These are phyloP conservation scores for Ardeotis arabs DNA, from an alignment of 2,113 vertebrate species.

Conservation along the genomic window DNA sequence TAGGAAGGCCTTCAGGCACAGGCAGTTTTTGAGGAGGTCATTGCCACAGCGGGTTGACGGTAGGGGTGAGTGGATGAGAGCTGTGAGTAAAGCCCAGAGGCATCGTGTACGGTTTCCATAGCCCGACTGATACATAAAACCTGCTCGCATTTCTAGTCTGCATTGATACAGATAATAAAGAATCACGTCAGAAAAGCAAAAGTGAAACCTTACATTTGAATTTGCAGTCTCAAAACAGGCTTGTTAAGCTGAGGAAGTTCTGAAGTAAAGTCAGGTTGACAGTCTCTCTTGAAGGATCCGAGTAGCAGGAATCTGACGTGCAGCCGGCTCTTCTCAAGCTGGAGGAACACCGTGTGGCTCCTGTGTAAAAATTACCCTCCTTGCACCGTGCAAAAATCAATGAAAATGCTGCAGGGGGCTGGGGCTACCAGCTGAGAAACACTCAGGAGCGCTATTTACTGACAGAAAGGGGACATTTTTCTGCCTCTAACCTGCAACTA, in stretches of 20 bases:
- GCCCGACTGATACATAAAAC: not conserved
- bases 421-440: not conserved
- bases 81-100: not conserved
- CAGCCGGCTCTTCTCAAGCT: not conserved
- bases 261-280: not conserved
- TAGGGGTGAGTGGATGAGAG: not conserved
- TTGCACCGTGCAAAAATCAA: not conserved
- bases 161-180: not conserved
- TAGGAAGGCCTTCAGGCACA: not conserved
- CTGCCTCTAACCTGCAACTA: not conserved
- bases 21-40: not conserved
- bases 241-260: not conserved
- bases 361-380: not conserved
- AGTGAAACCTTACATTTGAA: not conserved
- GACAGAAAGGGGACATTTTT: not conserved
- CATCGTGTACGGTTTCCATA: not conserved
- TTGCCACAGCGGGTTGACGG: not conserved
- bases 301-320: not conserved
- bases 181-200: not conserved
- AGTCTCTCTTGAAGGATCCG: not conserved
- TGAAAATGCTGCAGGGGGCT: not conserved
- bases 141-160: not conserved
- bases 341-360: not conserved
- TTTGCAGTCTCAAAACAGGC: not conserved
- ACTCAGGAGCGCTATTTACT: not conserved